Conservation (phyloP, 2,888 invertebrate genomes). For the Campopleginae sp. region DNA sequence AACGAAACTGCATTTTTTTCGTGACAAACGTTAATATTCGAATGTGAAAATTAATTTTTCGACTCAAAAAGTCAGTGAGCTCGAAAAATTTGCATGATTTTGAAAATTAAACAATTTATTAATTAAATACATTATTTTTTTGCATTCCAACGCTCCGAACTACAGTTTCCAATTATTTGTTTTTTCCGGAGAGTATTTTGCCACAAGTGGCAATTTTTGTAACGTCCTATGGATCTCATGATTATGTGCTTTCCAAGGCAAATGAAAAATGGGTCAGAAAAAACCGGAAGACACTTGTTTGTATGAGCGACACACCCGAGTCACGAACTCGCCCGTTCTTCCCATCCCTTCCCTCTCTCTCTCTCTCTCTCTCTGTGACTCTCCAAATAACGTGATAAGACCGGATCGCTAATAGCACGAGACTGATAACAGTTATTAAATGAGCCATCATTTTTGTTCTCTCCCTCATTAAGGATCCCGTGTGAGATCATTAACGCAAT, state of each 20-base stretch:
- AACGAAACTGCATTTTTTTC: too few relatives aligned
- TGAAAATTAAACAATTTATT: too few relatives aligned
- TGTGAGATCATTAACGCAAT: conserved; percentile 37
- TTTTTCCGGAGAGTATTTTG: conserved; percentile 8
- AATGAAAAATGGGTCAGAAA: conserved; percentile 8
- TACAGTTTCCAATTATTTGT: conserved; percentile 22
- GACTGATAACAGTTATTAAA: conserved; percentile 65
- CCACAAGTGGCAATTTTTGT: conserved; percentile 22
- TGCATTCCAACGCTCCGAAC: too few relatives aligned
- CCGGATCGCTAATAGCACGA: conserved; percentile 56
- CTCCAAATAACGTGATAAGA: conserved; percentile 31
- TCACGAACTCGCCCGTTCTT: conserved; percentile 42
- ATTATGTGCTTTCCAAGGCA: conserved; percentile 34
- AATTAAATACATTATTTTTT: too few relatives aligned
- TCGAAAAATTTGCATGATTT: too few relatives aligned
- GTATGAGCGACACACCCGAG: conserved; percentile 39
- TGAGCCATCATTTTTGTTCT: conserved; percentile 55
- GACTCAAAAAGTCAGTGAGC: too few relatives aligned
- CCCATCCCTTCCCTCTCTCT: neutral
- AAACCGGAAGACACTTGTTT: conserved; percentile 36
- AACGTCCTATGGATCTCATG: neutral
- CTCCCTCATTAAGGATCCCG: conserved; percentile 41
- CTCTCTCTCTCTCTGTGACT: too few relatives aligned
- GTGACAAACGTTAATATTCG: too few relatives aligned
- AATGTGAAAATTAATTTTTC: too few relatives aligned